phyloP scores from a whole-genome alignment of 1,140 invertebrate species.

The Drosophila baimaii region DNA sequence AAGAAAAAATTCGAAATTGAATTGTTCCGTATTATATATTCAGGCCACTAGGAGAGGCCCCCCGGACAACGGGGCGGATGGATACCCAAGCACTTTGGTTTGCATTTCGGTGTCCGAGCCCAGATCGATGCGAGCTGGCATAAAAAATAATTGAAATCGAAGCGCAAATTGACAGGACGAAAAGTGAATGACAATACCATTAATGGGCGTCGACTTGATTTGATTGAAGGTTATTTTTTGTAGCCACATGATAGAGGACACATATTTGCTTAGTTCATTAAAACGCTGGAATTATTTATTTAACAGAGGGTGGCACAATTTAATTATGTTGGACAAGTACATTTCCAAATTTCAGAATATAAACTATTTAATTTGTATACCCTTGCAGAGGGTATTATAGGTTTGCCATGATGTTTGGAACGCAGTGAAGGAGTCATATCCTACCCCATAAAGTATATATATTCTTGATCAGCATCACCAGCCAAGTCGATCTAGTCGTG shows the following conservation, averaged over 20 bases:
- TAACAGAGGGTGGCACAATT: background rate
- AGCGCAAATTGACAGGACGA: constrained; percentile 45
- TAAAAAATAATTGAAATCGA: constrained; percentile 51
- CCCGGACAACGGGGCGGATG: background rate
- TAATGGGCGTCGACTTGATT: constrained; percentile 28
- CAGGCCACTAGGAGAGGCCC: constrained; percentile 8
- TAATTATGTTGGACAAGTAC: background rate
- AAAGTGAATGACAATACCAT: constrained; percentile 42
- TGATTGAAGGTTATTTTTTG: constrained; percentile 8
- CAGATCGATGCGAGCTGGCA: constrained; percentile 31
- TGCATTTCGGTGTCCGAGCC: constrained; percentile 14
- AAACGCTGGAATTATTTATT: background rate
- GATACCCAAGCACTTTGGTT: constrained; percentile 12
- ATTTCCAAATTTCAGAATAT: background rate
- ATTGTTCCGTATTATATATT: constrained; percentile 55
- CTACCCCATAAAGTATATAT: too few species aligned
- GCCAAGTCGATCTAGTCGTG: too few species aligned
- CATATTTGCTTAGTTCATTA: constrained; percentile 38
- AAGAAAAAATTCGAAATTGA: constrained; percentile 56
- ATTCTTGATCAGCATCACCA: too few species aligned
- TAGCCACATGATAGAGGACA: background rate
- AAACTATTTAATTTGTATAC: background rate
- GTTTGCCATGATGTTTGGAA: too few species aligned
- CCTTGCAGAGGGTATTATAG: too few species aligned
- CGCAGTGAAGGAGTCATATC: too few species aligned